These are phyloP conservation scores for Galerucella pusilla DNA, from an alignment of 2,888 invertebrate species.

Conservation along the genomic window DNA sequence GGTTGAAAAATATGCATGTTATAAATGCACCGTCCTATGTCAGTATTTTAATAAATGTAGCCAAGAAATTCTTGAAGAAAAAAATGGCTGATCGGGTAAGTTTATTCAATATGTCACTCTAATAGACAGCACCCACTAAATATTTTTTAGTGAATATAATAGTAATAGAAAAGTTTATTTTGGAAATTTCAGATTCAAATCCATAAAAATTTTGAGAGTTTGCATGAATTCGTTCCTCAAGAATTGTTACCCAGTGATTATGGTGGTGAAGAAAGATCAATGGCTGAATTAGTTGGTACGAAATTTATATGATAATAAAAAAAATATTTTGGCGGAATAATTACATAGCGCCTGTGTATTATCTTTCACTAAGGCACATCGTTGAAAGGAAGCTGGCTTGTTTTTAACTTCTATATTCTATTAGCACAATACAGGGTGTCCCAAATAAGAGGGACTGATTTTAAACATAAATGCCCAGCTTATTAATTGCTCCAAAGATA, in stretches of 20 bases:
- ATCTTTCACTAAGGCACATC: too few relatives aligned
- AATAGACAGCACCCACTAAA: too few relatives aligned
- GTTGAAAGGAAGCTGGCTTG: too few relatives aligned
- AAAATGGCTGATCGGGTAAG: slow-evolving; percentile 36
- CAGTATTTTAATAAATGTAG: slow-evolving; percentile 21
- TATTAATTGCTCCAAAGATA: too few relatives aligned
- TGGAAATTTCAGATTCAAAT: slow-evolving; percentile 20
- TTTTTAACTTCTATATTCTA: too few relatives aligned
- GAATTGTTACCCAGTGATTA: slow-evolving; percentile 32
- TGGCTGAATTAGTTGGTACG: slow-evolving; percentile 29
- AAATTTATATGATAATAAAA: background rate
- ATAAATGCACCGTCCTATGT: slow-evolving; percentile 25
- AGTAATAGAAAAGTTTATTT: background rate
- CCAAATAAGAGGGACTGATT: too few relatives aligned
- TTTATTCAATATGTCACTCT: background rate
- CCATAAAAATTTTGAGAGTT: slow-evolving; percentile 12
- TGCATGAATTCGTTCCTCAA: slow-evolving; percentile 19
- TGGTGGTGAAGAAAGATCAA: slow-evolving; percentile 30
- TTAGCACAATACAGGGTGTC: too few relatives aligned
- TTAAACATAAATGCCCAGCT: too few relatives aligned
- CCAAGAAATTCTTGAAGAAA: slow-evolving; percentile 28
- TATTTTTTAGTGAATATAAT: too few relatives aligned
- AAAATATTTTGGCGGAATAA: background rate
- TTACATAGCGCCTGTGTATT: background rate
- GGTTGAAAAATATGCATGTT: slow-evolving; percentile 29